Evolutionary conservation across 2,888 invertebrate genomes (phyloP).

Genomic region (Coenonympha arcania): DNA sequence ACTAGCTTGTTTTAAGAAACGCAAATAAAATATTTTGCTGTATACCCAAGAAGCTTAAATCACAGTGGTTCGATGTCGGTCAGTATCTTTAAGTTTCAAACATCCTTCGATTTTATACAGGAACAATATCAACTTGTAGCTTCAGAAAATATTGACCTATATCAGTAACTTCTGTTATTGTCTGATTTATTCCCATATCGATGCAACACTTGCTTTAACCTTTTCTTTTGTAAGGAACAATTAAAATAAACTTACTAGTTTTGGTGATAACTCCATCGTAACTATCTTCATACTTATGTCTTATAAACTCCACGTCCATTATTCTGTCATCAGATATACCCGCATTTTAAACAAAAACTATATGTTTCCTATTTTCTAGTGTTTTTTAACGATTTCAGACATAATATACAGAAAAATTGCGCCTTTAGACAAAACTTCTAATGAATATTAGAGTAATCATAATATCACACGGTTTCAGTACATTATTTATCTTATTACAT

Average conservation of each 20-base stretch:
- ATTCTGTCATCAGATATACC: neutral
- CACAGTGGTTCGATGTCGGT: too few relatives aligned
- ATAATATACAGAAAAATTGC: conserved; percentile 12
- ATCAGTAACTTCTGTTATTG: too few relatives aligned
- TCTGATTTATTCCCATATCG: too few relatives aligned
- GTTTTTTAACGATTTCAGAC: neutral
- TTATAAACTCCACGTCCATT: conserved; percentile 60
- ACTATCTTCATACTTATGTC: conserved; percentile 51
- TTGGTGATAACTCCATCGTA: conserved; percentile 51
- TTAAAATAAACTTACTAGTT: conserved; percentile 42
- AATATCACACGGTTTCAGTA: conserved; percentile 12
- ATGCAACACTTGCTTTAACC: too few relatives aligned
- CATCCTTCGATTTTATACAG: too few relatives aligned
- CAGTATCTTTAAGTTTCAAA: too few relatives aligned
- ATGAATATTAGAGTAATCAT: conserved; percentile 24
- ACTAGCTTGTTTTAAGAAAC: too few relatives aligned
- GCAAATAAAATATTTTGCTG: too few relatives aligned
- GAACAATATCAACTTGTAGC: too few relatives aligned
- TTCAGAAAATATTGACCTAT: too few relatives aligned
- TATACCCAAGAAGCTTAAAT: too few relatives aligned
- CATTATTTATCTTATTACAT: conserved; percentile 24
- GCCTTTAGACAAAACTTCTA: conserved; percentile 12
- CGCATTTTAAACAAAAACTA: neutral
- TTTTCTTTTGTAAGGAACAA: too few relatives aligned
- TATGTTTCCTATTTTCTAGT: neutral